phyloP scores from a whole-genome alignment of 2,888 invertebrate genomes.

The Chromoteleia sp. region DNA sequence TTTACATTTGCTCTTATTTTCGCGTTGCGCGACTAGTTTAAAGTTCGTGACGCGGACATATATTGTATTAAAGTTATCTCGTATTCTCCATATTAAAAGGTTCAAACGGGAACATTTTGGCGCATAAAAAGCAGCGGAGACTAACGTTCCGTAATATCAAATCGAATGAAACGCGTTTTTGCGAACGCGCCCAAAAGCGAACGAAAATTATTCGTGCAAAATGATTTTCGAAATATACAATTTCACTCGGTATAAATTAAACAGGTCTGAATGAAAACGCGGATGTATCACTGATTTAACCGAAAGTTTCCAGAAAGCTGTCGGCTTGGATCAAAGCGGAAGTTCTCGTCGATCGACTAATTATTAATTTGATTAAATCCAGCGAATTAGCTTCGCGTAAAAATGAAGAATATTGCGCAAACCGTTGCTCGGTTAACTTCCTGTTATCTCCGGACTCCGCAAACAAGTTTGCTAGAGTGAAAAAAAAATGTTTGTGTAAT shows the following conservation, averaged over 20 bases:
- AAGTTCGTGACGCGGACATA: slow-evolving; percentile 21
- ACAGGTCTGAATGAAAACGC: no score
- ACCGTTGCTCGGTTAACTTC: no score
- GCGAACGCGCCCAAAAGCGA: not conserved
- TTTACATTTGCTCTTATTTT: slow-evolving; percentile 26
- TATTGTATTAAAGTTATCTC: slow-evolving; percentile 38
- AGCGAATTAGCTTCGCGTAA: no score
- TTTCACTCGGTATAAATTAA: not conserved
- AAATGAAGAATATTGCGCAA: no score
- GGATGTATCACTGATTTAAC: no score
- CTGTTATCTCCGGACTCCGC: no score
- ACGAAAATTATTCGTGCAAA: not conserved
- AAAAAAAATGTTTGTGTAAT: no score
- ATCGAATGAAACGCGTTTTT: slow-evolving; percentile 7
- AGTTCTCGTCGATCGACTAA: no score
- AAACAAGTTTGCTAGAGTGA: no score
- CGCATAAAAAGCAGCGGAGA: slow-evolving; percentile 1
- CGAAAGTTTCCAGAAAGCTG: no score
- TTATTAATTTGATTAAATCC: no score
- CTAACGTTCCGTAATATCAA: slow-evolving; percentile 11
- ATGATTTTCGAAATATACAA: not conserved
- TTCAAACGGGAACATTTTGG: slow-evolving; percentile 26
- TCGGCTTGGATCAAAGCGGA: no score
- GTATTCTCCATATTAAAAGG: slow-evolving; percentile 22
- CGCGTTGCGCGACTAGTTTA: slow-evolving; percentile 2